Evolutionary conservation across 2,797 vertebrate species (phyloP).

Genomic region (Phyllotis vaccarum): DNA sequence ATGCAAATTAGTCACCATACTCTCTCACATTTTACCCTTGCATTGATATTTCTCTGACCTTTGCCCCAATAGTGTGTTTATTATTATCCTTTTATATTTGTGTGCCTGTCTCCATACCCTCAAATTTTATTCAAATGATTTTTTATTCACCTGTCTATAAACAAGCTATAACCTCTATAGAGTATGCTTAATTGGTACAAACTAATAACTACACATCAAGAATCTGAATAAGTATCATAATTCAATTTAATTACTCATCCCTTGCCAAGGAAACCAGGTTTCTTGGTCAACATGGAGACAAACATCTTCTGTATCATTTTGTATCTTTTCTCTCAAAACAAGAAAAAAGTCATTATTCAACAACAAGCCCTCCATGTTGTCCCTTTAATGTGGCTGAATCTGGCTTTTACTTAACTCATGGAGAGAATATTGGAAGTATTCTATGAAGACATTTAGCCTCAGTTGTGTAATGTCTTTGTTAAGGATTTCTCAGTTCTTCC

Average conservation of each 20-base stretch:
- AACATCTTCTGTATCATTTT: not conserved
- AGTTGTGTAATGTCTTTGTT: not conserved
- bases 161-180: not conserved
- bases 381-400: not conserved
- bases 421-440: not conserved
- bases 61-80: not conserved
- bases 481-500: not conserved
- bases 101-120: not conserved
- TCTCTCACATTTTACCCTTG: not conserved
- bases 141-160: constrained; percentile 23
- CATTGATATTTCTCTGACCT: rapidly evolving
- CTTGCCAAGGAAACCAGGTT: not conserved
- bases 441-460: not conserved
- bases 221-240: constrained; percentile 59
- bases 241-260: constrained; percentile 38
- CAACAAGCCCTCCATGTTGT: not conserved
- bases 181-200: constrained; percentile 24
- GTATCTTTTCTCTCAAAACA: not conserved
- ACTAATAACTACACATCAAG: not conserved
- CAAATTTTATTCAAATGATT: not conserved
- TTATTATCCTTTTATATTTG: not conserved
- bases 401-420: not conserved
- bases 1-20: not conserved
- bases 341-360: not conserved
- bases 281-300: not conserved